Evolutionary conservation across 1,140 invertebrate species (phyloP), one percentile per base, ranked within the genome.

Genomic region (Musca vetustissima): DNA sequence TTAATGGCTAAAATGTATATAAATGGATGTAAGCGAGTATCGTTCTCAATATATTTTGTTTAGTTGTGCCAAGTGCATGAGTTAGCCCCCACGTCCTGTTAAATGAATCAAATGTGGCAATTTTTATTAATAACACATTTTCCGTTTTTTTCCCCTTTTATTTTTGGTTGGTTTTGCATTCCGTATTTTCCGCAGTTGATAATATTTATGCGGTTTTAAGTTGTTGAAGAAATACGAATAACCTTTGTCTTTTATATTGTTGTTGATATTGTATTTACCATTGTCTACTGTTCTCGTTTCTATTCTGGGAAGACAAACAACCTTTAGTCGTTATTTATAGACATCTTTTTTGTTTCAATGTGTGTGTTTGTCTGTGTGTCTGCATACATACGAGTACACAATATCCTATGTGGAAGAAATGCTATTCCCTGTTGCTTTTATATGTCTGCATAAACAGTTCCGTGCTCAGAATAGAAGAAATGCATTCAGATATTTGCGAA

Each of bases 201-300:
- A 68, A 64, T 14, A 68, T 68, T 68, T 68, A 68, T 68, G 67
- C 47, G 55, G 47, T 68, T 68, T 68, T 68, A 68, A 68, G 67
- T 68, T 68, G 53, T 48, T 61, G 47, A 68, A 68, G 55, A 61
- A 59, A 28, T 61, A 61, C 48, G 57, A 28, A 53, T 52, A 32
- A 25, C 28, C 48, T 66, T 66, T 66, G 19, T 50, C 11, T 43
- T 43, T 43, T 9, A 11, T 43, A 13, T 28, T 28, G 28, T 28
- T 8, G 7, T 43, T 43, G 6, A 8, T 43, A 43, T 7, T 43
- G 36, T 9, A 32, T 32, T 32, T 52, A 4, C 28, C 8, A 8
- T 28, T 53, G 52, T 24, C 14, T n/a, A n/a, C 19, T 53, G 19
- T 53, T 22, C 19, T 8, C 28, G 8, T 28, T 28, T 28, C 28